phyloP scores from a whole-genome alignment of 2,888 invertebrate species.

The Orchesellides sinensis region DNA sequence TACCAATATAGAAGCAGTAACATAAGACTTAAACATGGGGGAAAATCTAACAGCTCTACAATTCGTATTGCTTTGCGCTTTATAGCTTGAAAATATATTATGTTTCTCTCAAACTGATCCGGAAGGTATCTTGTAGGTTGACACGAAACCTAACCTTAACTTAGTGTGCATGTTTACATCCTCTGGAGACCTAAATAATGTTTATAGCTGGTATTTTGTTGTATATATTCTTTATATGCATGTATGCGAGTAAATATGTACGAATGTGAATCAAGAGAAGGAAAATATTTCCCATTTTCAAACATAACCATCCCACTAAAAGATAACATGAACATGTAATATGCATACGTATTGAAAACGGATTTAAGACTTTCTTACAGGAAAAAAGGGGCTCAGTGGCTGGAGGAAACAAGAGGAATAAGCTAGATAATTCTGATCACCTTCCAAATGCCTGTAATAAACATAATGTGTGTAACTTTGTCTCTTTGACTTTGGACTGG shows the following conservation, averaged over 20 bases:
- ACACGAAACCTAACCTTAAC: too few relatives aligned
- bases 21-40: too few relatives aligned
- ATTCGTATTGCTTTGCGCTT: too few relatives aligned
- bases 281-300: slow-evolving; percentile 19
- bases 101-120: too few relatives aligned
- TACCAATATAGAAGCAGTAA: too few relatives aligned
- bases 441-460: background rate
- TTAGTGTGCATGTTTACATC: too few relatives aligned
- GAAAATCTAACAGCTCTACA: too few relatives aligned
- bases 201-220: slow-evolving; percentile 27
- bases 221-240: too few relatives aligned
- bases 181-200: background rate
- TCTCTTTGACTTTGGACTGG: background rate
- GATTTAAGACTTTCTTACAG: background rate
- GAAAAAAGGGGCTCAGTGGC: background rate
- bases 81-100: too few relatives aligned
- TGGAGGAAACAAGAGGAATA: background rate
- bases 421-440: slow-evolving; percentile 2
- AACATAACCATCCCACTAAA: background rate
- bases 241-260: too few relatives aligned
- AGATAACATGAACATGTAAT: slow-evolving; percentile 8
- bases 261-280: slow-evolving; percentile 30
- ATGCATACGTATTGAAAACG: slow-evolving; percentile 2
- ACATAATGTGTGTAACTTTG: slow-evolving; percentile 39
- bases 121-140: too few relatives aligned